Percentiles rank a stretch among this genome's conserved stretches.
These are phyloP conservation scores for Calameuta idolon DNA, from an alignment of 2,888 invertebrate genomes.

Conservation along the genomic window DNA sequence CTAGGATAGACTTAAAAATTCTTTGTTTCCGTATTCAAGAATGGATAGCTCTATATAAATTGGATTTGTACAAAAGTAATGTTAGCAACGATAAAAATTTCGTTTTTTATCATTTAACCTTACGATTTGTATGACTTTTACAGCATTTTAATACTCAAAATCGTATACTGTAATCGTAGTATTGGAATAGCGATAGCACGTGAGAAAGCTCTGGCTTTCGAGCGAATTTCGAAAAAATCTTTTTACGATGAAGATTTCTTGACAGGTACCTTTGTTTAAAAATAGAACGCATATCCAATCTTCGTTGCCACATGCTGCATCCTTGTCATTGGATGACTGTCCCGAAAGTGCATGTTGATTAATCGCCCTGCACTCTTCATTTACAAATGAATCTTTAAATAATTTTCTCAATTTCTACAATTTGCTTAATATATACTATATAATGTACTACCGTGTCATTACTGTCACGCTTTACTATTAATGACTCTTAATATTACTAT, in stretches of 20 bases:
- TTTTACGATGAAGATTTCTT: background rate
- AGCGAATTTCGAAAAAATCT: background rate
- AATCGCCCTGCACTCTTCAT: background rate
- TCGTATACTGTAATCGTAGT: background rate
- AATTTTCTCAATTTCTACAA: background rate
- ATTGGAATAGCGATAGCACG: background rate
- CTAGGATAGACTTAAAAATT: background rate
- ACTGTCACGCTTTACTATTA: constrained; percentile 32
- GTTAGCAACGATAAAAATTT: background rate
- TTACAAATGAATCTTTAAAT: background rate
- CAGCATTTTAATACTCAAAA: background rate
- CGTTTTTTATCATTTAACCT: background rate
- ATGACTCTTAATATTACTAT: constrained; percentile 23
- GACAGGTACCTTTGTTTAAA: background rate
- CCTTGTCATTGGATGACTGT: background rate
- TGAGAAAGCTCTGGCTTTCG: background rate
- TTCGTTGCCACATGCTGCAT: background rate
- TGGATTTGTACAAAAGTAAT: constrained; percentile 15
- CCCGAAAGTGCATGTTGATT: background rate
- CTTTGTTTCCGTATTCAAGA: background rate
- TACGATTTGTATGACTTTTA: background rate
- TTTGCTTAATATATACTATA: constrained; percentile 29
- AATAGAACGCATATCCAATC: background rate
- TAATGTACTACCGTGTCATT: constrained; percentile 37
- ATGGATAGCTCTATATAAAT: constrained; percentile 18